Base-by-base conservation (phyloP, 2,113 vertebrate species). In the Acanthochromis polyacanthus region DNA sequence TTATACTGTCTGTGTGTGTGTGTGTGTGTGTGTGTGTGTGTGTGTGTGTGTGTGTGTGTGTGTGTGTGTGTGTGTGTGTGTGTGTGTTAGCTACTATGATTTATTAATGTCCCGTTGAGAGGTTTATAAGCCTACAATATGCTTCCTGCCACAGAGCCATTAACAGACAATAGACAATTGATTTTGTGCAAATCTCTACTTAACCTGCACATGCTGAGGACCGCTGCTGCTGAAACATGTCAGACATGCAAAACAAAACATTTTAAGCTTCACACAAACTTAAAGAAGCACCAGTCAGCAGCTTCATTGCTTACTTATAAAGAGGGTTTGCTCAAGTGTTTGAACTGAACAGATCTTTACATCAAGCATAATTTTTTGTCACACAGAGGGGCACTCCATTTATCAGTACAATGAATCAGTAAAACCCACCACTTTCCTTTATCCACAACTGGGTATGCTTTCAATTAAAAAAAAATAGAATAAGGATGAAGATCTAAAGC, bases 151-250 rank as follows among this genome's bases (percentile, higher is more conserved):
- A 53, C 73, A 71, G 74, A 67, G 78, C 92, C 88, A 92, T 89
- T 90, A 89, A 78, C 45, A 85, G 65, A 93, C 91, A 92, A 92
- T 85, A 86, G 88, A 91, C 84, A 90, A 91, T 92, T 90, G 80
- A 92, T 91, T 91, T 65, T 71, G 83, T 82, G 68, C 87, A 94
- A 93, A 94, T 93, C 88, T 88, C 78, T 78, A 84, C 89, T 93
- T 92, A 93, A 92, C 81, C 83, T 86, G 62, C n/a, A 66, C 71
- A 81, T 15, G 19, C 48, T 15, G 40, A 43, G 40, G 57, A 23
- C 59, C 36, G 23, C 61, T 40, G 80, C 69, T 36, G 55, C 30
- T 53, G 52, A 52, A 62, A 71, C 30, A 28, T 50, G 23, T 76
- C 71, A 61, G 43, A 63, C 9, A 50, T 60, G 32, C 56, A 59